Conservation (phyloP, 2,113 vertebrate genomes). For the Gadus macrocephalus region DNA sequence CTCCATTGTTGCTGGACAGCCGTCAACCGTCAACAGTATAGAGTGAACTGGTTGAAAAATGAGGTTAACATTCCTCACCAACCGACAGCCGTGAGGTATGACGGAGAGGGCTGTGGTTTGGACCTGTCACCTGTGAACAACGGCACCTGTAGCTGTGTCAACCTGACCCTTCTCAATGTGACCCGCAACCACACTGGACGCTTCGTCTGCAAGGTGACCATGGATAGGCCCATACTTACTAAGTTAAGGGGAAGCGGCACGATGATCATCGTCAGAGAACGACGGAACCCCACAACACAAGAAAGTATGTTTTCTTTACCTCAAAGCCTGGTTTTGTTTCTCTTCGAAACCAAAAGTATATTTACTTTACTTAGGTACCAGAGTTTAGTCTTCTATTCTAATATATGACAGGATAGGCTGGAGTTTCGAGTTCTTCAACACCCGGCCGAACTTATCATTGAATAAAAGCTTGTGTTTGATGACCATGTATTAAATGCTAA, state of each 20-base stretch:
- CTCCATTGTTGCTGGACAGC: conserved; percentile 27
- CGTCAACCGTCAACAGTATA: fast-evolving
- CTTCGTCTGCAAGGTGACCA: conserved; percentile 1
- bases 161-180: background rate
- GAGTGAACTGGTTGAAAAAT: background rate
- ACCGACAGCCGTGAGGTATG: fast-evolving
- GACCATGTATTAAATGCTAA: too few relatives aligned
- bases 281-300: background rate
- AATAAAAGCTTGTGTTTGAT: too few relatives aligned
- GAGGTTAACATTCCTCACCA: fast-evolving
- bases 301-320: background rate
- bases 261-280: conserved; percentile 17
- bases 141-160: fast-evolving
- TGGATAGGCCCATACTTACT: fast-evolving
- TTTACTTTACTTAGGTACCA: too few relatives aligned
- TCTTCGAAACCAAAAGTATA: background rate
- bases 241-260: fast-evolving
- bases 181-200: background rate
- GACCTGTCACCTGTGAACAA: fast-evolving
- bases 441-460: too few relatives aligned
- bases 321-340: too few relatives aligned
- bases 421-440: too few relatives aligned
- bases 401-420: too few relatives aligned
- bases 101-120: fast-evolving
- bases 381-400: too few relatives aligned